These are phyloP conservation scores for Pampusana beccarii DNA, from an alignment of 2,113 vertebrate genomes.

Conservation along the genomic window DNA sequence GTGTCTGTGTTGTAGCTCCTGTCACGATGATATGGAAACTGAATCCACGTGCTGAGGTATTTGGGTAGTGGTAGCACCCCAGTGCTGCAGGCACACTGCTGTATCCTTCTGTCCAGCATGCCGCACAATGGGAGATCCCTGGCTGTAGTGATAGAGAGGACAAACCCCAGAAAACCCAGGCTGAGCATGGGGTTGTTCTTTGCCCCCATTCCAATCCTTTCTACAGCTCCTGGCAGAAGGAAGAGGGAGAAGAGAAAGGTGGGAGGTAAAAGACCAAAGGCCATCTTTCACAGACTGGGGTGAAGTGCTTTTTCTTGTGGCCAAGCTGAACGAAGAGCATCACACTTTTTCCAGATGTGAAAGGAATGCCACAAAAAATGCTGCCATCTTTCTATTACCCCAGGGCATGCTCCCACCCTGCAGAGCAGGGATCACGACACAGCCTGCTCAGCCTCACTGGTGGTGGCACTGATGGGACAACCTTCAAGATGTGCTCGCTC, in stretches of 20 bases:
- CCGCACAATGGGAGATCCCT: background rate
- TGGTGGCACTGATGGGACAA: background rate
- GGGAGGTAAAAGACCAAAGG: fast-evolving
- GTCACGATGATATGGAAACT: background rate
- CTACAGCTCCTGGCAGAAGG: background rate
- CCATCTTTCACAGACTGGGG: fast-evolving
- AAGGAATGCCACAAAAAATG: background rate
- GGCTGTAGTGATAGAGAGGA: background rate
- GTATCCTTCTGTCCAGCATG: background rate
- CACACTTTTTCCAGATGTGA: background rate
- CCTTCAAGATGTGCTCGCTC: background rate
- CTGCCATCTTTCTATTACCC: background rate
- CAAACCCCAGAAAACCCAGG: background rate
- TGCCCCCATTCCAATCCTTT: background rate
- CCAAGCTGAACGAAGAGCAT: background rate
- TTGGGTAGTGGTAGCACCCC: background rate
- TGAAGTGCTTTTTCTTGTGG: background rate
- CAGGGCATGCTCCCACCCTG: fast-evolving
- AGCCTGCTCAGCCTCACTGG: background rate
- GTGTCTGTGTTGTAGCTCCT: background rate
- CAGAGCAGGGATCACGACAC: background rate
- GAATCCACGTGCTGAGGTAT: background rate
- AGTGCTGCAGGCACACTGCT: background rate
- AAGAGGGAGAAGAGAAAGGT: background rate
- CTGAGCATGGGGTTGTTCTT: background rate